Percentiles rank a stretch among this genome's conserved stretches.
phyloP scores from a whole-genome alignment of 1,140 invertebrate genomes.

The Drosophila ananassae region DNA sequence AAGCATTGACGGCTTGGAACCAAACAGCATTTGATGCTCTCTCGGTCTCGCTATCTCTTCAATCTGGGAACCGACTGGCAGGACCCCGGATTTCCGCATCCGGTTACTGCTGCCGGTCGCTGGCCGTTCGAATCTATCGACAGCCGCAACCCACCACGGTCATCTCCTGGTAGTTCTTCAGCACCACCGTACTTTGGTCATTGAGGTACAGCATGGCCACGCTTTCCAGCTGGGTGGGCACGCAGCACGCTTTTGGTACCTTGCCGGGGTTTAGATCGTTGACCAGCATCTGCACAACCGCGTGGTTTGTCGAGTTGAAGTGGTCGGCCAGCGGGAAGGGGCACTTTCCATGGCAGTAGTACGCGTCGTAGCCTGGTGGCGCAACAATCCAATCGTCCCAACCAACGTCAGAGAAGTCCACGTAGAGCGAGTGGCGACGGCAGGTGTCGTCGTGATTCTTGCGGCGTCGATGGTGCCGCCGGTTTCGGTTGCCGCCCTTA shows the following conservation, averaged over 20 bases:
- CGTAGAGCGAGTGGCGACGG: conserved; percentile 93
- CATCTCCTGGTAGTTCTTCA: conserved; percentile 99
- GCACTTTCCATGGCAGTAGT: conserved; percentile 97
- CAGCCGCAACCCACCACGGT: conserved; percentile 97
- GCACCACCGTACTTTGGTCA: conserved; percentile 95
- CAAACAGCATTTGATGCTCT: conserved; percentile 83
- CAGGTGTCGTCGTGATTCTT: conserved; percentile 91
- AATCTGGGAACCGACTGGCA: conserved; percentile 7
- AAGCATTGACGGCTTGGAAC: conserved; percentile 83
- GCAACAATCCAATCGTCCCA: conserved; percentile 99
- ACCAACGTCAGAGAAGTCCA: conserved; percentile 98
- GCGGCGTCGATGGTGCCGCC: conserved; percentile 85
- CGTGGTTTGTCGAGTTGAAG: conserved; percentile 98
- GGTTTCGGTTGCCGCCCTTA: conserved; percentile 56
- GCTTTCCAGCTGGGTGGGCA: conserved; percentile 94
- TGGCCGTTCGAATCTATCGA: conserved; percentile 86
- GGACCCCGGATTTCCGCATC: background rate
- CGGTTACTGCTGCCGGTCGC: conserved; percentile 7
- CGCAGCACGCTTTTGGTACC: conserved; percentile 96
- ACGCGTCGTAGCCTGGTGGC: conserved; percentile 97
- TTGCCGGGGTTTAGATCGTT: conserved; percentile 95
- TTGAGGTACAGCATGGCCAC: conserved; percentile 98
- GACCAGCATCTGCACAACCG: conserved; percentile 98
- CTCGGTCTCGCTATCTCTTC: conserved; percentile 41
- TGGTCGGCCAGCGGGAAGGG: conserved; percentile 96